Conservation (phyloP, 1,140 invertebrate species). For the Vollenhovia emeryi region DNA sequence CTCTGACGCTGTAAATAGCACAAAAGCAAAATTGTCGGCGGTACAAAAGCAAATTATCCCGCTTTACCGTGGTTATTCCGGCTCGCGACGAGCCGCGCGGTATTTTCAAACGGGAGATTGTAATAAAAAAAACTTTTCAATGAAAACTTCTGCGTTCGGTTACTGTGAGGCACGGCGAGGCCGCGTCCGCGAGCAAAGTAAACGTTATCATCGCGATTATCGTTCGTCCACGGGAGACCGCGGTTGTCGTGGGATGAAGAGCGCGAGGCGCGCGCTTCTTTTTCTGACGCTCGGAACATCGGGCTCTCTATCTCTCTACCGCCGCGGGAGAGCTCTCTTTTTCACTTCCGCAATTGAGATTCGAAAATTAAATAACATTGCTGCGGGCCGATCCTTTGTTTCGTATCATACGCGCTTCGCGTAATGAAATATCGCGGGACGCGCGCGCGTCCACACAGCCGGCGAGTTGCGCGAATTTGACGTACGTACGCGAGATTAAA, state of each 20-base stretch:
- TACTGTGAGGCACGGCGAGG: background rate
- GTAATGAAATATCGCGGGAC: conserved; percentile 54
- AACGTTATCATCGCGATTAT: conserved; percentile 47
- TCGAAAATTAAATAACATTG: conserved; percentile 62
- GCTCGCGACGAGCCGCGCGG: background rate
- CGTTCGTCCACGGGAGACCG: background rate
- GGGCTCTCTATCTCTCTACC: background rate
- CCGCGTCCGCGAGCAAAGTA: background rate
- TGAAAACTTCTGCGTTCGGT: conserved; percentile 13
- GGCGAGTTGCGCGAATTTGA: conserved; percentile 27
- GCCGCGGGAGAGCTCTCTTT: conserved; percentile 3
- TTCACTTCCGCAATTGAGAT: conserved; percentile 47
- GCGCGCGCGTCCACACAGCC: background rate
- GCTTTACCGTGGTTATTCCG: conserved; percentile 22
- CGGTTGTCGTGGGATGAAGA: conserved; percentile 29
- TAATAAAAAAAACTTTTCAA: conserved; percentile 20
- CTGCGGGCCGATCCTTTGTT: conserved; percentile 57
- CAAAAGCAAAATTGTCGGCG: conserved; percentile 31
- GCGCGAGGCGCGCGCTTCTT: conserved; percentile 10
- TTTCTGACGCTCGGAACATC: conserved; percentile 5
- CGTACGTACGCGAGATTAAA: conserved; percentile 49
- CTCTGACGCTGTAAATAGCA: background rate
- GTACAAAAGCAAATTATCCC: conserved; percentile 32
- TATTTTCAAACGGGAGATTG: conserved; percentile 9
- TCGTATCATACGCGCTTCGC: conserved; percentile 48